Percentiles rank a stretch among this genome's conserved stretches.
These are phyloP conservation scores for Diceros bicornis DNA, from an alignment of 2,797 vertebrate species.

Conservation along the genomic window DNA sequence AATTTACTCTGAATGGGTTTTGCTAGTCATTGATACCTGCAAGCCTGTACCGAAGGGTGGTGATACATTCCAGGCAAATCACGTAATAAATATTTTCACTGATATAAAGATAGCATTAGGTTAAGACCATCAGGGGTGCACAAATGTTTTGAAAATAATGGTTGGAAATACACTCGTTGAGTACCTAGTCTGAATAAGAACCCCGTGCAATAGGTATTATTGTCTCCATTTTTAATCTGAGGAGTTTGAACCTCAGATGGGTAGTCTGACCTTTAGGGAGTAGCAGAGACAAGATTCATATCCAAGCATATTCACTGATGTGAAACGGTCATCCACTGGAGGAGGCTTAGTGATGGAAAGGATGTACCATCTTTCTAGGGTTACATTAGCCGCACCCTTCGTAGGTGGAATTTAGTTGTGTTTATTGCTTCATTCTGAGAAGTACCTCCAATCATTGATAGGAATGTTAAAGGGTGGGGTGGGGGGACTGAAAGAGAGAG, in stretches of 20 bases:
- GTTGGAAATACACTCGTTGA: background rate
- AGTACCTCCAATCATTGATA: background rate
- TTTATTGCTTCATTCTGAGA: background rate
- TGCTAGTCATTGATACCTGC: too few relatives aligned
- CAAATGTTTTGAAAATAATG: background rate
- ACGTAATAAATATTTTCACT: background rate
- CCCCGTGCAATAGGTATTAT: background rate
- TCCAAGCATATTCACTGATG: background rate
- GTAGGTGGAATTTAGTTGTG: background rate
- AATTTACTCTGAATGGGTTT: background rate
- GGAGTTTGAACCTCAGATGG: background rate
- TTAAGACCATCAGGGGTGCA: too few relatives aligned
- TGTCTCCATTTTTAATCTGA: background rate
- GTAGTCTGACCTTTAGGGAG: background rate
- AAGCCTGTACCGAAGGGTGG: background rate
- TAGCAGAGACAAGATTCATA: background rate
- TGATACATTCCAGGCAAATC: background rate
- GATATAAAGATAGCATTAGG: background rate
- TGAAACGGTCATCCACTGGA: background rate
- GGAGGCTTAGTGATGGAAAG: background rate
- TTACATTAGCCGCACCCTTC: background rate
- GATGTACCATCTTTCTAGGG: accelerated
- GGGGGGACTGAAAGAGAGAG: too few relatives aligned
- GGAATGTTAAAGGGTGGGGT: too few relatives aligned
- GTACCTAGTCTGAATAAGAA: background rate